These are phyloP conservation scores for Cherax destructor DNA, from an alignment of 1,140 invertebrate genomes.

Conservation along the genomic window DNA sequence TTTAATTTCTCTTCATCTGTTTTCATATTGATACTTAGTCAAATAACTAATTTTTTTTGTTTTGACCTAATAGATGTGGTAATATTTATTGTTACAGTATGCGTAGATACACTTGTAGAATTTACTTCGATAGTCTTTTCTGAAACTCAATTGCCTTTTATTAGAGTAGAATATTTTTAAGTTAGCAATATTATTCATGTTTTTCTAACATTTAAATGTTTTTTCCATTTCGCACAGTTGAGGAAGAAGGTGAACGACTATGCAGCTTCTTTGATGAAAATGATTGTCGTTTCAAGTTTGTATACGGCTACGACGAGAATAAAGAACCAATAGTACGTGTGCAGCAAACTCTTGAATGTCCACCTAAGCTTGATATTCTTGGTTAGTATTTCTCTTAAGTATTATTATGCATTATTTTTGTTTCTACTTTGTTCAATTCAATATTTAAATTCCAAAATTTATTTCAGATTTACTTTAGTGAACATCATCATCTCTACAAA, in stretches of 20 bases:
- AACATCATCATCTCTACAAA: too few species aligned
- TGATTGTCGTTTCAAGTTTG: conserved; percentile 88
- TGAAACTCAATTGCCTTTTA: background rate
- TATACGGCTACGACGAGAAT: conserved; percentile 82
- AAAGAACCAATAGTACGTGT: conserved; percentile 80
- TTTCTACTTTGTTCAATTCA: too few species aligned
- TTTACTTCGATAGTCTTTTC: background rate
- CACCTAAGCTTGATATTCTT: conserved; percentile 75
- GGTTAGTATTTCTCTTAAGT: conserved; percentile 72
- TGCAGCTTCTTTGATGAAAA: conserved; percentile 89
- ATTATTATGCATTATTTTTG: too few species aligned
- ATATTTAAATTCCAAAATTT: too few species aligned
- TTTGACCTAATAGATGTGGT: background rate
- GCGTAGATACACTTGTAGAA: background rate
- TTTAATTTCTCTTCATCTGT: background rate
- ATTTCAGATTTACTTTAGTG: too few species aligned
- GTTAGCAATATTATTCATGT: background rate
- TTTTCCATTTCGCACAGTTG: conserved; percentile 40
- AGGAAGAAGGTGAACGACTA: conserved; percentile 73
- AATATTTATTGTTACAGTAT: background rate
- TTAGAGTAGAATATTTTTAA: background rate
- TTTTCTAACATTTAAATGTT: background rate
- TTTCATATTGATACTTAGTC: background rate
- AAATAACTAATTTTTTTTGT: background rate
- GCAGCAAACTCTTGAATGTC: conserved; percentile 77